Evolutionary conservation across 2,797 vertebrate species (phyloP).

Genomic region (Carcharodon carcharias): DNA sequence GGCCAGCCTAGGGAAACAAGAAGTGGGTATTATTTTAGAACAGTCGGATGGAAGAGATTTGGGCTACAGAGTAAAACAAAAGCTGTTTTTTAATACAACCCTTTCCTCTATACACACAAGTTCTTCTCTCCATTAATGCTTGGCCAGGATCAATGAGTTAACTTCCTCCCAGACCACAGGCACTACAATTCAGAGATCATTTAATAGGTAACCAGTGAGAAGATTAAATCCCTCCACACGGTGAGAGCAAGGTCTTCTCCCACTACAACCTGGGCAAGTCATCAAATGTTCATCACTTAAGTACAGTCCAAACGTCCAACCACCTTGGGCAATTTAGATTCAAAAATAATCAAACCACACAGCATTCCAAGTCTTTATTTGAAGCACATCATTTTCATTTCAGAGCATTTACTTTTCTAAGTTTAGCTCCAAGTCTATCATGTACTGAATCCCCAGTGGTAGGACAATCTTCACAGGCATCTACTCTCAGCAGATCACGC

Average conservation of each 20-base stretch:
- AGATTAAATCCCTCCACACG: no score
- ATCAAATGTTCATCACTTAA: neutral
- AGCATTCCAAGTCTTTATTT: neutral
- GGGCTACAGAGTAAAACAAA: conserved; percentile 41
- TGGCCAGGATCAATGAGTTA: neutral
- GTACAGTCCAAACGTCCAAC: neutral
- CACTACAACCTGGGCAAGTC: neutral
- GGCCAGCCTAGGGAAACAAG: conserved; percentile 67
- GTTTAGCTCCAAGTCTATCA: neutral
- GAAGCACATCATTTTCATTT: neutral
- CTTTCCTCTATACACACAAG: no score
- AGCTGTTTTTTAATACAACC: conserved; percentile 24
- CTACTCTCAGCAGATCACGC: neutral
- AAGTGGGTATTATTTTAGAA: neutral
- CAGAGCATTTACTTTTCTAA: neutral
- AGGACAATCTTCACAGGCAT: neutral
- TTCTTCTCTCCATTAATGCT: neutral
- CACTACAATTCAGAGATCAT: neutral
- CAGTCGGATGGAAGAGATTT: no score
- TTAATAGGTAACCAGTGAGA: neutral
- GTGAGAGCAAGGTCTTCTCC: neutral
- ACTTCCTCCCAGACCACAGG: neutral
- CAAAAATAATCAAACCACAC: neutral
- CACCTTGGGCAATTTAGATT: neutral
- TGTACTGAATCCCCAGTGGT: neutral